Evolutionary conservation across 2,797 vertebrate genomes (phyloP), one percentile per base, ranked within the genome.

Genomic region (Intellagama lesueurii): DNA sequence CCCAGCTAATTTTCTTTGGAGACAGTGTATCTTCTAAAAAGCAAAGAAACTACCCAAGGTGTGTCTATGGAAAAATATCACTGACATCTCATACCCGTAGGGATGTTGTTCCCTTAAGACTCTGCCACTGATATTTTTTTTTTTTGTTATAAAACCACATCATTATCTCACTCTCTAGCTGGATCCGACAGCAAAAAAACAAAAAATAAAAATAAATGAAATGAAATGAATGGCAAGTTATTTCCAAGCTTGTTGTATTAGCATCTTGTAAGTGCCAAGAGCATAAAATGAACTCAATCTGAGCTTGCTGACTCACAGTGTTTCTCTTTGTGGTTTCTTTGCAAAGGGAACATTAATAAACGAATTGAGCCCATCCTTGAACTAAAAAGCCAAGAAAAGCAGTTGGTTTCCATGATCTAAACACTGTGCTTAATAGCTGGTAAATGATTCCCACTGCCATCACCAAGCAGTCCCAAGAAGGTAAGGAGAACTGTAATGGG

Each of bases 301-400:
- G 32, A 87, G 52, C 22, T 68, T 88, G 32, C 81, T 82, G 60
- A 84, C 83, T 52, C 47, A 19, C 17, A 73, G 19, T 22, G 56
- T 84, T 87, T 78, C 75, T 79, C 19, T 44, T 79, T 91, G 73
- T 47, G 49, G 84, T 90, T 89, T 87, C 0, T 0, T 90, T 81
- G 26, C 17, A 87, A 88, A 85, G 17, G 84, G 30, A 66, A 76
- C 28, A 72, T 81, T 76, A 75, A 76, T 73, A 78, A 49, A 40
- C n/a, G 3, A 56, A 47, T 22, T 72, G 56, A 86, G 69, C 47
- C 91, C 87, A 30, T 12, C 69, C 89, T 90, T 90, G 69, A 93
- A 90, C 2, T 24, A 19, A 40, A n/a, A 89, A 93, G 75, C n/a
- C 49, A 87, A 82, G 69, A 87, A 79, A 92, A 91, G 47, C 16